A percentile compares a stretch with the other conserved stretches of the same genome.
Conservation (phyloP, 2,888 invertebrate species). For the Acleris sparsana region DNA sequence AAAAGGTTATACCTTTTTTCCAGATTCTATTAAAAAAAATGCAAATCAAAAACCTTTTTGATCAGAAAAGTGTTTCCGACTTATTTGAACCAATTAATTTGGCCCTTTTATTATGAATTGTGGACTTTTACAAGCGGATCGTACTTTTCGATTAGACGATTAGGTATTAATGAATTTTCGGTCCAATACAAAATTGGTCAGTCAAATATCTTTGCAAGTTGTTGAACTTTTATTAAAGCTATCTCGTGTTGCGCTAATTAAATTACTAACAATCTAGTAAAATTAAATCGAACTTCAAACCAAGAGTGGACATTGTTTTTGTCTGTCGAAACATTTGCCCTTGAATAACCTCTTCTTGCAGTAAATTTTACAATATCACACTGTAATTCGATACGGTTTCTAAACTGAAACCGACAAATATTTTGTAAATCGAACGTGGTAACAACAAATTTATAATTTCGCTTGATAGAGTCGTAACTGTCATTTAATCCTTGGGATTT, state of each 20-base stretch:
- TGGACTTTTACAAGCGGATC: too few species aligned
- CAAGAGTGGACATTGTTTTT: too few species aligned
- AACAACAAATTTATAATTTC: constrained; percentile 2
- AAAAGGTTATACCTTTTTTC: constrained; percentile 3
- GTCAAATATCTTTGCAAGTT: too few species aligned
- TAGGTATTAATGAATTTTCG: too few species aligned
- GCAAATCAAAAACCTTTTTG: background rate
- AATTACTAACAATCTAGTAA: too few species aligned
- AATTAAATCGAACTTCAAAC: too few species aligned
- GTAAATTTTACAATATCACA: constrained; percentile 15
- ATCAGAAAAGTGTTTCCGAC: background rate
- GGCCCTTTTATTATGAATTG: too few species aligned
- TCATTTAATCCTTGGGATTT: background rate
- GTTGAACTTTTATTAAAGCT: too few species aligned
- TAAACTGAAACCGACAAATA: background rate
- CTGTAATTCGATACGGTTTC: constrained; percentile 1
- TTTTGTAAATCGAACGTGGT: constrained; percentile 2
- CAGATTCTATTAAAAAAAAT: background rate
- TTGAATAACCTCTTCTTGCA: constrained; percentile 9
- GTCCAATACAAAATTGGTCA: too few species aligned
- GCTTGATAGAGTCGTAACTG: background rate
- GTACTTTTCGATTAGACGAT: too few species aligned
- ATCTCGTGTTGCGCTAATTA: too few species aligned
- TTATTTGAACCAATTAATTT: too few species aligned
- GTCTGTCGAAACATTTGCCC: background rate